phyloP scores from a whole-genome alignment of 2,113 vertebrate genomes.

The Albula goreensis region DNA sequence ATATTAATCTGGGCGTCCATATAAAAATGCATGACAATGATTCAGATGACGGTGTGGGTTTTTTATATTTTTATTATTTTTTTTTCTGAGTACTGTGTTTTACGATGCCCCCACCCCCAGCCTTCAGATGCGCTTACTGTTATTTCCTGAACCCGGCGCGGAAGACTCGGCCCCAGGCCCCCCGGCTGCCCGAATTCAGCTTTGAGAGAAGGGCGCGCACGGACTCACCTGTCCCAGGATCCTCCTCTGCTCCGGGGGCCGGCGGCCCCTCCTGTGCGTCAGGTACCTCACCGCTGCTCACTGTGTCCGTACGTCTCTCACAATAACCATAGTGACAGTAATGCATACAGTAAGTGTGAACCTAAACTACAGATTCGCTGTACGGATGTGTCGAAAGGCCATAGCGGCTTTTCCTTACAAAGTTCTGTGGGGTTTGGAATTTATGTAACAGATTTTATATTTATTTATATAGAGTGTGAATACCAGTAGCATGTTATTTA shows the following conservation, averaged over 20 bases:
- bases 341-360: background rate
- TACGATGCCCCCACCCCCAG: slow-evolving; percentile 62
- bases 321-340: background rate
- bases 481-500: background rate
- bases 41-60: slow-evolving; percentile 17
- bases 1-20: slow-evolving; percentile 56
- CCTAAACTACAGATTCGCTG: background rate
- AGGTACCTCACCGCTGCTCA: slow-evolving; percentile 48
- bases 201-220: slow-evolving; percentile 68
- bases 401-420: background rate
- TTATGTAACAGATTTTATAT: background rate
- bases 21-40: slow-evolving; percentile 31
- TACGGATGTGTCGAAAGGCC: background rate
- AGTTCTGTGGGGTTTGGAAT: background rate
- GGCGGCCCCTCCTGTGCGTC: slow-evolving; percentile 51
- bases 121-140: slow-evolving; percentile 97
- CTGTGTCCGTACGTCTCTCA: slow-evolving; percentile 15
- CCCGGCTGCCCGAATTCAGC: slow-evolving; percentile 79
- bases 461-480: background rate
- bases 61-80: no score
- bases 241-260: slow-evolving; percentile 47
- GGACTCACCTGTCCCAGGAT: slow-evolving; percentile 53
- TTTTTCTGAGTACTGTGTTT: slow-evolving; percentile 13
- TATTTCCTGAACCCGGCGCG: slow-evolving; percentile 96
- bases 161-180: slow-evolving; percentile 90